Conservation (phyloP, 1,140 invertebrate genomes). For the Lutraria rhynchaena region DNA sequence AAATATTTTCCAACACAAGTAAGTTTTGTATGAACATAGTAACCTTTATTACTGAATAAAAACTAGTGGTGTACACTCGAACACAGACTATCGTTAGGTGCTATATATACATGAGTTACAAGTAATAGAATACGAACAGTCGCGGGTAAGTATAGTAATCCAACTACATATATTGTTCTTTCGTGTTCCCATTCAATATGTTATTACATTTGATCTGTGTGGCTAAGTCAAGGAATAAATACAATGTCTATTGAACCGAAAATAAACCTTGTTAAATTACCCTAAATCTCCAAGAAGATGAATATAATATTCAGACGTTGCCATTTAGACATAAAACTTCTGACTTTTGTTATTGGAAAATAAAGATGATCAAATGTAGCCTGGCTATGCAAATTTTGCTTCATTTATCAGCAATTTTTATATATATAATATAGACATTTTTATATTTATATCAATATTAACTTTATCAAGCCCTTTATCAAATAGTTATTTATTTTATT, state of each 20-base stretch:
- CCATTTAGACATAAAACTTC: constrained; percentile 50
- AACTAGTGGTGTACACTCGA: too few species aligned
- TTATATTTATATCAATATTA: constrained; percentile 45
- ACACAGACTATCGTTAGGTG: constrained; percentile 14
- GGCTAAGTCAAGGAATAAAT: constrained; percentile 41
- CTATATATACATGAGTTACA: constrained; percentile 13
- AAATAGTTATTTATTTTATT: constrained; percentile 43
- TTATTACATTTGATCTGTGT: constrained; percentile 56
- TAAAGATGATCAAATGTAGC: constrained; percentile 46
- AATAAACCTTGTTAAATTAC: constrained; percentile 56
- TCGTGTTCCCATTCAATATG: constrained; percentile 43
- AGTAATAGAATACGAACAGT: constrained; percentile 52
- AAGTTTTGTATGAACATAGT: too few species aligned
- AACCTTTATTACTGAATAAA: too few species aligned
- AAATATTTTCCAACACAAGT: too few species aligned
- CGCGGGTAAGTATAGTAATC: constrained; percentile 38
- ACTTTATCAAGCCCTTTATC: constrained; percentile 25
- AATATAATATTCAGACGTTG: constrained; percentile 36
- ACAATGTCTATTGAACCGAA: constrained; percentile 33
- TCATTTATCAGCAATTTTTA: constrained; percentile 57
- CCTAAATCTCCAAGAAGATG: constrained; percentile 34
- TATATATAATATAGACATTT: constrained; percentile 49
- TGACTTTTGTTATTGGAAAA: constrained; percentile 51
- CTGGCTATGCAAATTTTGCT: constrained; percentile 53
- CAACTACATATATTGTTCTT: constrained; percentile 54